These are phyloP conservation scores for Tupaia tana DNA, from an alignment of 2,113 vertebrate species.

Conservation along the genomic window DNA sequence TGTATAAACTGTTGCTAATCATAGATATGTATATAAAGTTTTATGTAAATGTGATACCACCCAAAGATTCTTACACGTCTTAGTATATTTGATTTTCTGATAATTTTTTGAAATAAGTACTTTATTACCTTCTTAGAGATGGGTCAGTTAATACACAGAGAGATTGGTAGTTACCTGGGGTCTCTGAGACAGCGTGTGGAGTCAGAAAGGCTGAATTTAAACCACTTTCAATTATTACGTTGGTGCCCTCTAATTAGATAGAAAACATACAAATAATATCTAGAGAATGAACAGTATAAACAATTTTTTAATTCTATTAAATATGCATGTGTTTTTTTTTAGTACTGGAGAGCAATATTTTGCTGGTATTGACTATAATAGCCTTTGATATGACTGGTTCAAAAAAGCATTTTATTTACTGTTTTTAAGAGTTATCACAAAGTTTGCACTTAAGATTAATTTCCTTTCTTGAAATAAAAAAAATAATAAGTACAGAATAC, in stretches of 20 bases:
- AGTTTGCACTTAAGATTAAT: background rate
- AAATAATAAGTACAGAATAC: too few relatives aligned
- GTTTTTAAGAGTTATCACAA: background rate
- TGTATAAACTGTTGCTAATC: background rate
- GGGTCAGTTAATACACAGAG: background rate
- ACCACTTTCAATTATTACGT: background rate
- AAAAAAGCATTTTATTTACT: background rate
- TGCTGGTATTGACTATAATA: background rate
- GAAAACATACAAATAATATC: background rate
- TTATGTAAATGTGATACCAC: background rate
- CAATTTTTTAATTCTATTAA: background rate
- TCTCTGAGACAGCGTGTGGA: background rate
- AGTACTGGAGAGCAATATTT: background rate
- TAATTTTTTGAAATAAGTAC: background rate
- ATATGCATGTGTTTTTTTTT: background rate
- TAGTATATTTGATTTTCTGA: background rate
- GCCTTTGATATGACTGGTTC: background rate
- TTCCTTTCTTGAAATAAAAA: background rate
- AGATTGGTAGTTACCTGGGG: background rate
- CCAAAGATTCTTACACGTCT: background rate
- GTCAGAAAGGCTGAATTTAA: accelerated
- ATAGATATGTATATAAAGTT: background rate
- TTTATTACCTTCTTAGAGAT: background rate
- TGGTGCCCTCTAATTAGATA: background rate
- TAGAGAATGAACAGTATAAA: background rate